Conservation (phyloP, 2,113 vertebrate species). For the Aptenodytes forsteri region DNA sequence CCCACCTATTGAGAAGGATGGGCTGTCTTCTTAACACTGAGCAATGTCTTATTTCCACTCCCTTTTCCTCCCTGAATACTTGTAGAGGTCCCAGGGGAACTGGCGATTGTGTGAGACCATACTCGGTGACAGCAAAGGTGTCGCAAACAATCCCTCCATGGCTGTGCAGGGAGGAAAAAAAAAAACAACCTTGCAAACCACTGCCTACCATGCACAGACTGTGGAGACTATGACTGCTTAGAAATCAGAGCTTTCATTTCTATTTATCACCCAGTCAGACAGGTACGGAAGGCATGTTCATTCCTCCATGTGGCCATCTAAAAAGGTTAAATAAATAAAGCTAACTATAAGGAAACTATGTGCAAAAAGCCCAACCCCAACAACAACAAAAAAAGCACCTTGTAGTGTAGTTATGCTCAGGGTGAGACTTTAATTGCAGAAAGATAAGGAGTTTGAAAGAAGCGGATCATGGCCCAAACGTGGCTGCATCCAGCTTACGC, state of each 20-base stretch:
- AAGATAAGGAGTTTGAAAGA: not conserved
- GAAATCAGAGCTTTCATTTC: not conserved
- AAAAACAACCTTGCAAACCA: not conserved
- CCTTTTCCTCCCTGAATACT: not conserved
- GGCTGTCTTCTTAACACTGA: not conserved
- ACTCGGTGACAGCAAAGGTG: not conserved
- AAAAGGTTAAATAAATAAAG: not conserved
- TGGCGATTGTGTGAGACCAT: not conserved
- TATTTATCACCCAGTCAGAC: not conserved
- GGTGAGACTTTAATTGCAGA: not conserved
- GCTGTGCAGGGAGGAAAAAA: not conserved
- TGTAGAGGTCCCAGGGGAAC: not conserved
- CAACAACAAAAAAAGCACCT: not conserved
- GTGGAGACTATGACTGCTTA: not conserved
- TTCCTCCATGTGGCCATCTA: not conserved
- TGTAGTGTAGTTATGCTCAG: not conserved
- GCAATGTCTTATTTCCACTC: not conserved
- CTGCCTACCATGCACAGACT: not conserved
- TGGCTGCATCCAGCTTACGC: not conserved
- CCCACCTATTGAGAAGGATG: not conserved
- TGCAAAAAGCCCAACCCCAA: fast-evolving
- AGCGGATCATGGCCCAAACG: fast-evolving
- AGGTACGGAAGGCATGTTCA: not conserved
- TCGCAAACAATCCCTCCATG: not conserved
- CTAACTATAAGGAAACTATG: not conserved